A percentile compares a stretch with the other conserved stretches of the same genome.
These are phyloP conservation scores for Gnathonemus longibarbis DNA, from an alignment of 2,113 vertebrate genomes.

Conservation along the genomic window DNA sequence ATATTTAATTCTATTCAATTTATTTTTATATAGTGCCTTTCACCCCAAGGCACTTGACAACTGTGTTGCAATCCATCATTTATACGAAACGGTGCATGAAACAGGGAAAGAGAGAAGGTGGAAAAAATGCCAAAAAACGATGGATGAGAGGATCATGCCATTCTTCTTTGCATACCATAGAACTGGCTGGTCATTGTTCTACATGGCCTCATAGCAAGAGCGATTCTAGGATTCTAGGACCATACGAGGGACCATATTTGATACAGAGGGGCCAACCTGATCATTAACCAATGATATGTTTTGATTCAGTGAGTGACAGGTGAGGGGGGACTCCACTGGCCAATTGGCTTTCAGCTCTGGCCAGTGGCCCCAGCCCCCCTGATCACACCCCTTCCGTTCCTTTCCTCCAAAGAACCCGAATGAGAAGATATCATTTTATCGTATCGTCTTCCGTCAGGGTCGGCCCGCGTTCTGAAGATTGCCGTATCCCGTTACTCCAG, in stretches of 20 bases:
- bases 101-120: not conserved
- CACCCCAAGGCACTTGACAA: not conserved
- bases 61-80: not conserved
- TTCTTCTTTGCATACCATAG: not conserved
- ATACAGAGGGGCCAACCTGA: not conserved
- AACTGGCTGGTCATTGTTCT: not conserved
- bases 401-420: not conserved
- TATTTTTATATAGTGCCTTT: not conserved
- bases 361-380: not conserved
- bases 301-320: not conserved
- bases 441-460: slow-evolving; percentile 55
- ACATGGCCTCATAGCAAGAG: not conserved
- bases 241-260: not conserved
- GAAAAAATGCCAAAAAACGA: not conserved
- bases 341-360: not conserved
- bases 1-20: not conserved
- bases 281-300: not conserved
- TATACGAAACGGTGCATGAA: not conserved
- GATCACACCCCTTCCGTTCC: not conserved
- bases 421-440: slow-evolving; percentile 1
- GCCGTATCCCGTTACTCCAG: not conserved
- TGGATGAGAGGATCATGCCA: not conserved
- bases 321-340: not conserved
- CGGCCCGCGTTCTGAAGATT: slow-evolving; percentile 40
- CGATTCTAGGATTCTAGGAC: not conserved